These are phyloP conservation scores for Chelon auratus DNA, from an alignment of 2,797 vertebrate species.

Conservation along the genomic window DNA sequence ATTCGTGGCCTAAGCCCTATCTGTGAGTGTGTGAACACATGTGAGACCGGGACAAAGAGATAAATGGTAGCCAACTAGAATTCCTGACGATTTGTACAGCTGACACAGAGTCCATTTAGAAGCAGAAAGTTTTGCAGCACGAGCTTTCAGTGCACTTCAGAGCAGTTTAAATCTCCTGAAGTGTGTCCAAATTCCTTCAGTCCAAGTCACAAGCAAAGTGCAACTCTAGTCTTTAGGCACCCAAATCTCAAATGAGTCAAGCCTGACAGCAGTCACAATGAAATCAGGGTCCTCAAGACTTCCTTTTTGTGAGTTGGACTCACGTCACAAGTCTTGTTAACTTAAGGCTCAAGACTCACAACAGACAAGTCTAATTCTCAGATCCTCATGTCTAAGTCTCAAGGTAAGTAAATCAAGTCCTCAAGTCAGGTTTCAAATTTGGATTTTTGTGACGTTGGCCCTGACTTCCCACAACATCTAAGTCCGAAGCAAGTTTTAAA, in stretches of 20 bases:
- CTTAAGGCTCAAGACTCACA: background rate
- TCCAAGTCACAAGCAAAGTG: constrained; percentile 10
- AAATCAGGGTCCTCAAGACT: background rate
- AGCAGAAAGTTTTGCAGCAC: constrained; percentile 1
- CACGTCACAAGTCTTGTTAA: background rate
- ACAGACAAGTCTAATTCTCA: no score
- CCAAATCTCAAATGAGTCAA: background rate
- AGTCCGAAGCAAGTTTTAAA: no score
- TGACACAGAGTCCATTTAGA: constrained; percentile 26
- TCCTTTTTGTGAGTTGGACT: background rate
- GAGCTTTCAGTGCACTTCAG: constrained; percentile 6
- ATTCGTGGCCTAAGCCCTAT: constrained; percentile 32
- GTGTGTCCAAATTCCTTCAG: background rate
- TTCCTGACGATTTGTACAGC: constrained; percentile 21
- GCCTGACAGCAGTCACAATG: background rate
- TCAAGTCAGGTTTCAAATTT: no score
- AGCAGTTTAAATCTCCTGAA: constrained; percentile 1
- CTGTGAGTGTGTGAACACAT: constrained; percentile 57
- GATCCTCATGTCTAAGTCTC: no score
- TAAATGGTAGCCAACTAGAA: constrained; percentile 30
- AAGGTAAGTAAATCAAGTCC: no score
- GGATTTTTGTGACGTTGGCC: no score
- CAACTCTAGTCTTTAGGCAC: background rate
- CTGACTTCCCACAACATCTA: no score
- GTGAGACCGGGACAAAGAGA: constrained; percentile 50